Percentiles rank a stretch among this genome's conserved stretches.
Conservation (phyloP, 2,113 vertebrate genomes). For the Cyprinodon tularosa region DNA sequence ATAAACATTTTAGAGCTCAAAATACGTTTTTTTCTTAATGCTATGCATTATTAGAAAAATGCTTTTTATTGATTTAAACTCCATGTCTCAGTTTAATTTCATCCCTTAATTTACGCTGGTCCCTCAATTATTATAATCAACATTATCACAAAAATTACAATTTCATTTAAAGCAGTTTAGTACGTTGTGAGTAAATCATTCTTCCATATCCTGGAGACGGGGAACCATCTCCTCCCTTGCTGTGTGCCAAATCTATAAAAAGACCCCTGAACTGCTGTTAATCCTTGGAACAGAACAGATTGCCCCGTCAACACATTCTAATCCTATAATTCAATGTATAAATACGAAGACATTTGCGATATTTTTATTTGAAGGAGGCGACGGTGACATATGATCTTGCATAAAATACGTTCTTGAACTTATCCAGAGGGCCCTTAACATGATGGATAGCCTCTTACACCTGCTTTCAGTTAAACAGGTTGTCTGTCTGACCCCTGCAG, state of each 20-base stretch:
- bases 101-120: no score
- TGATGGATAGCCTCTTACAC: neutral
- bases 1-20: no score
- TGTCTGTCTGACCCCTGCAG: slow-evolving; percentile 2
- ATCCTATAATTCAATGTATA: neutral
- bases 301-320: slow-evolving; percentile 1
- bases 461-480: neutral
- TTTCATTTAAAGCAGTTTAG: slow-evolving; percentile 1
- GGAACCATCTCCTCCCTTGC: neutral
- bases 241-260: slow-evolving; percentile 12
- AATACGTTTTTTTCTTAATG: no score
- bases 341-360: neutral
- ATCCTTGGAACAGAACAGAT: neutral
- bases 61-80: no score
- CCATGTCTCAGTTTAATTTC: no score
- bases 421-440: neutral
- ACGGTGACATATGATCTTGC: neutral
- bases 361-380: neutral
- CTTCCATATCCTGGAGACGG: slow-evolving; percentile 11
- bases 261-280: slow-evolving; percentile 11
- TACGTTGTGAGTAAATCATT: slow-evolving; percentile 13
- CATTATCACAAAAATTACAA: no score
- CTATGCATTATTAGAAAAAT: no score
- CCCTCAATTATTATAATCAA: no score
- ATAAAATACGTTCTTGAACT: neutral